Conservation (phyloP, 2,113 vertebrate species). For the Arenaria interpres region DNA sequence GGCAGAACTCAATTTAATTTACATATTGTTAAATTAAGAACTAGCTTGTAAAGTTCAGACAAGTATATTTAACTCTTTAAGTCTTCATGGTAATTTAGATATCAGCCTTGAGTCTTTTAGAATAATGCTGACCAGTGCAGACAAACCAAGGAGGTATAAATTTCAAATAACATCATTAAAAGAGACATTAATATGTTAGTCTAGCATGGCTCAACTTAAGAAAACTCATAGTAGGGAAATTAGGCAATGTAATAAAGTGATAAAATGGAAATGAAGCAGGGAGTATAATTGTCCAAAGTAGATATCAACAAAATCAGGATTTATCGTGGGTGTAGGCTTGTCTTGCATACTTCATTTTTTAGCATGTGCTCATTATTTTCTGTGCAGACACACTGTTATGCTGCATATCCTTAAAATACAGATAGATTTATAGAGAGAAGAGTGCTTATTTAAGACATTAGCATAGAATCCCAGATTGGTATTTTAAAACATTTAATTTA, state of each 20-base stretch:
- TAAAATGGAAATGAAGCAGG: not conserved
- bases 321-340: not conserved
- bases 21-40: not conserved
- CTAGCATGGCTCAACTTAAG: not conserved
- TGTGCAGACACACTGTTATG: not conserved
- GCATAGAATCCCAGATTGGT: not conserved
- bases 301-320: not conserved
- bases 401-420: not conserved
- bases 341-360: not conserved
- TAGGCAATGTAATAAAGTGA: not conserved
- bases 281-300: not conserved
- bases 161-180: not conserved
- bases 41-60: not conserved
- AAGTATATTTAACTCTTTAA: not conserved
- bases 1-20: not conserved
- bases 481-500: not conserved
- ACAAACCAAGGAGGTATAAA: not conserved
- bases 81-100: not conserved
- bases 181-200: not conserved
- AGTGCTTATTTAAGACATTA: not conserved
- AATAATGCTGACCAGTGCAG: not conserved
- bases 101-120: not conserved
- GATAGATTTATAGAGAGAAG: not conserved
- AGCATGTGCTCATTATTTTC: not conserved
- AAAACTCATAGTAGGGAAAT: not conserved